Conservation (phyloP, 2,888 invertebrate genomes). For the Nymphalis polychloros region DNA sequence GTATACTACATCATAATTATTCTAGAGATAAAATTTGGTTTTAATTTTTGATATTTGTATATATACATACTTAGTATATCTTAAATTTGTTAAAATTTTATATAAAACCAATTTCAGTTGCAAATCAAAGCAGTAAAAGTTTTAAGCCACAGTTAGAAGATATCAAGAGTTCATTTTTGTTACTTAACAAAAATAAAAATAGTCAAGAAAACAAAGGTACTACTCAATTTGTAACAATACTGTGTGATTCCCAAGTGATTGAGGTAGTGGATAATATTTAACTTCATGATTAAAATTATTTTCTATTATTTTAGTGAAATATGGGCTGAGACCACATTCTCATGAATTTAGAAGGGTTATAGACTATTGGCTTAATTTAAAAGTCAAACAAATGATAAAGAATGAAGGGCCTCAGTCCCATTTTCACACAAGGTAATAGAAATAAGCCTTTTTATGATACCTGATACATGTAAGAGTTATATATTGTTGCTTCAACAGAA, state of each 20-base stretch:
- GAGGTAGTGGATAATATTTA: not conserved
- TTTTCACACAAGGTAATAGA: constrained; percentile 55
- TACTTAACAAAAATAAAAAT: constrained; percentile 52
- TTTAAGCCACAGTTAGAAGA: constrained; percentile 70
- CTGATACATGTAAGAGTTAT: not conserved
- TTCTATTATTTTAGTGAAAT: constrained; percentile 56
- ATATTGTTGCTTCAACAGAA: not conserved
- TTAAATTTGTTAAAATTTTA: not conserved
- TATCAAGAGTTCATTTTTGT: constrained; percentile 66
- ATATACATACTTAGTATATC: too few species aligned
- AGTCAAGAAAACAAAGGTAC: constrained; percentile 18
- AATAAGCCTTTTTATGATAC: constrained; percentile 3
- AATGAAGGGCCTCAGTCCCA: constrained; percentile 45
- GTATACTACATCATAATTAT: too few species aligned
- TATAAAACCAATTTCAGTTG: constrained; percentile 48
- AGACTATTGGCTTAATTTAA: constrained; percentile 43
- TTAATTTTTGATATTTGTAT: not conserved
- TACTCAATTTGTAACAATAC: not conserved
- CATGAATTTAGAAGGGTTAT: constrained; percentile 50
- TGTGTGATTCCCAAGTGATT: not conserved
- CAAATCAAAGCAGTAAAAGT: constrained; percentile 47
- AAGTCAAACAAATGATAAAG: constrained; percentile 30
- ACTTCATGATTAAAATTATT: constrained; percentile 6
- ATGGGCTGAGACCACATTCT: constrained; percentile 50
- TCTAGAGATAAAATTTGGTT: too few species aligned